phyloP scores from a whole-genome alignment of 2,888 invertebrate species.

The Gryllus longicercus region DNA sequence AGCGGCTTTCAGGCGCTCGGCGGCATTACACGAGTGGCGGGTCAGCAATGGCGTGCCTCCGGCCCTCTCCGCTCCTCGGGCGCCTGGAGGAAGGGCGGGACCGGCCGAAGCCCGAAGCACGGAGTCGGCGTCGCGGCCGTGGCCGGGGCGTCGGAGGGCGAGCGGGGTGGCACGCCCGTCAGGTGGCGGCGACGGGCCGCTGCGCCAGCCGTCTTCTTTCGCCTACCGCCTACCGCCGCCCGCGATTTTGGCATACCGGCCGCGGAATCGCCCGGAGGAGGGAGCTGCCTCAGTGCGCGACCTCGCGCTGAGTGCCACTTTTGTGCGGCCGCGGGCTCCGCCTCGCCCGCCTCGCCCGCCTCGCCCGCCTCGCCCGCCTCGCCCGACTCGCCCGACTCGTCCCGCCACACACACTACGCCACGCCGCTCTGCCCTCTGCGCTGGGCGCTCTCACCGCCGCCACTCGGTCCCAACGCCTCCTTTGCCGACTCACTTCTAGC shows the following conservation, averaged over 20 bases:
- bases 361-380: too few relatives aligned
- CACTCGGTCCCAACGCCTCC: too few relatives aligned
- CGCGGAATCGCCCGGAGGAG: not conserved
- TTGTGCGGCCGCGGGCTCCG: not conserved
- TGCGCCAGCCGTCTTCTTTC: too few relatives aligned
- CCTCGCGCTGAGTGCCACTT: constrained; percentile 17
- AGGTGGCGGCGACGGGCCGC: constrained; percentile 22
- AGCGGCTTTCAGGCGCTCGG: constrained; percentile 19
- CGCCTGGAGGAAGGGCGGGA: too few relatives aligned
- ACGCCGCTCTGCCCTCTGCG: too few relatives aligned
- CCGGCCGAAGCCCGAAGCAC: too few relatives aligned
- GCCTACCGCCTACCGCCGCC: not conserved
- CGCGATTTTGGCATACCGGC: constrained; percentile 8
- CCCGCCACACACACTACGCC: too few relatives aligned
- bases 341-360: too few relatives aligned
- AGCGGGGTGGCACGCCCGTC: not conserved
- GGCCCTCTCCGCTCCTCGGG: not conserved
- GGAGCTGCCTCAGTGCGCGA: not conserved
- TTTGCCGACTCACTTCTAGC: too few relatives aligned
- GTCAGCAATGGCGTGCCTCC: constrained; percentile 20
- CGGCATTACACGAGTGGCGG: constrained; percentile 29
- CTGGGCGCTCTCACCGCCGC: too few relatives aligned
- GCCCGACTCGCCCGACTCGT: too few relatives aligned
- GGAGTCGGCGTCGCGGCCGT: too few relatives aligned
- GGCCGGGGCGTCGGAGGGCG: not conserved